Base-by-base conservation (phyloP, 2,113 vertebrate species). In the Tychaedon coryphoeus region DNA sequence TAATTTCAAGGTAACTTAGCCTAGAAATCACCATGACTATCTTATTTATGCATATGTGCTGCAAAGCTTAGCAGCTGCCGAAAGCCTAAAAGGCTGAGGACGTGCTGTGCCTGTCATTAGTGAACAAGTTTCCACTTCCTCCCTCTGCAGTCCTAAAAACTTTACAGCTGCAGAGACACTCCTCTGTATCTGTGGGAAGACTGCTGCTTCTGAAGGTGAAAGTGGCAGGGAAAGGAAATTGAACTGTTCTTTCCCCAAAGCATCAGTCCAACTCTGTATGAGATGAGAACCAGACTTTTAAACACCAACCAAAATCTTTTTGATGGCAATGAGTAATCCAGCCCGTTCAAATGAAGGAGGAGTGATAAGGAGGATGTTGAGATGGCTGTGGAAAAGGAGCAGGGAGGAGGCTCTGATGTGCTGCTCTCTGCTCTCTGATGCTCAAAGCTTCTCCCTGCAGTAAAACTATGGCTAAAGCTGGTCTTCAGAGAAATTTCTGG, bases 1-100 rank as follows among this genome's bases (percentile, higher is more conserved):
- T 71, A 85, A 95, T 95, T 96, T 95, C 89, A 94, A 84, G 91
- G 91, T 93, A 95, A 78, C 13, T 92, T 90, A 94, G 56, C 51
- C 56, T 70, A 76, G 90, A 91, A 94, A 91, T 86, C 90, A 86
- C 95, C 78, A n/a, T 92, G 88, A 90, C 88, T 91, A 92, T 95
- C 93, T 93, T 90, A 83, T 83, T 96, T 88, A 92, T 86, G 78
- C 81, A 82, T 73, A 83, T 48, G 53, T 69, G 75, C 81, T 29
- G 12, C 34, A 72, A 29, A 7, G 51, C 48, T 77, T 70, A 90
- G 83, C 82, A 90, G 74, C 29, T n/a, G 33, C 81, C 5, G 47
- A 88, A 66, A 79, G 14, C 20, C 47, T 54, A 9, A 93, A 73
- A 23, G 2, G 8, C 42, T 57, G 71, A 60, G 38, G 71, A 74